Evolutionary conservation across 2,888 invertebrate genomes (phyloP).

Genomic region (Embidobia sp.): DNA sequence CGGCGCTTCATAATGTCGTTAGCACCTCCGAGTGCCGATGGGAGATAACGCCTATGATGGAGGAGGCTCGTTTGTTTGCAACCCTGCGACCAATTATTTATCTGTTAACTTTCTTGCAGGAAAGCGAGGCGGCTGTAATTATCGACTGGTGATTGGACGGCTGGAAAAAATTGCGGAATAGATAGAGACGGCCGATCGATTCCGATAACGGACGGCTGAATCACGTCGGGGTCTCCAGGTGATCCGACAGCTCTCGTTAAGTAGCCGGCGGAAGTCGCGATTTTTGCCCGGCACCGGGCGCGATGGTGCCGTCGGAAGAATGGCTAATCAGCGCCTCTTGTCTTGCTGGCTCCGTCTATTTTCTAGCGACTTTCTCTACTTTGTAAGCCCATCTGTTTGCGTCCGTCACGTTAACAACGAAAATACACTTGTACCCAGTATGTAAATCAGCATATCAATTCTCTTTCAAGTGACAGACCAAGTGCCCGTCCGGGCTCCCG

Average conservation of each 20-base stretch:
- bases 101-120: too few relatives aligned
- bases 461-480: conserved; percentile 51
- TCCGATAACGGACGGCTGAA: conserved; percentile 33
- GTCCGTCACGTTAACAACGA: conserved; percentile 50
- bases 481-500: conserved; percentile 40
- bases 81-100: too few relatives aligned
- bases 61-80: too few relatives aligned
- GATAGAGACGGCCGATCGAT: conserved; percentile 26
- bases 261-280: too few relatives aligned
- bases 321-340: too few relatives aligned
- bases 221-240: conserved; percentile 67
- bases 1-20: conserved; percentile 10
- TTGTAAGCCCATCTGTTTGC: conserved; percentile 36
- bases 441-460: conserved; percentile 54
- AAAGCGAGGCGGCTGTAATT: too few relatives aligned
- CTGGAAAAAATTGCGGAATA: too few relatives aligned
- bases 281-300: too few relatives aligned
- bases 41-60: not conserved
- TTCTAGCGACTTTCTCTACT: conserved; percentile 26
- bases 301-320: too few relatives aligned
- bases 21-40: conserved; percentile 30
- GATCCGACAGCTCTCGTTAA: conserved; percentile 76
- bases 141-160: too few relatives aligned
- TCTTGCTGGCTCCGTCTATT: conserved; percentile 12
- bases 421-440: conserved; percentile 56